Conservation (phyloP, 2,888 invertebrate genomes). For the Antheraea yamamai region DNA sequence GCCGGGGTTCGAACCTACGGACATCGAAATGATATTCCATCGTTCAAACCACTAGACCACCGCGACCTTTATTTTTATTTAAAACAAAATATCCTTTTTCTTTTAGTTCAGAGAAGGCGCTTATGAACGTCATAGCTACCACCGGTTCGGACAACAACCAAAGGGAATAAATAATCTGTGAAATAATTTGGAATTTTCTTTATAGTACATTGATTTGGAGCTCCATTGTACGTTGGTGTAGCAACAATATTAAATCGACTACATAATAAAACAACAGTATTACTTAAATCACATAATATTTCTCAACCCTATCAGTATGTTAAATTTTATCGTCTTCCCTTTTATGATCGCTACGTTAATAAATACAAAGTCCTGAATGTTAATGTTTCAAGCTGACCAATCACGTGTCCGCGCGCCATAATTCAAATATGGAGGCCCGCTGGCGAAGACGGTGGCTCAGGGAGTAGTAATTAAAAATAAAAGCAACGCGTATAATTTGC, state of each 20-base stretch:
- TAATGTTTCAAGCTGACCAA: conserved; percentile 50
- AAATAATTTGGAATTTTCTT: no score
- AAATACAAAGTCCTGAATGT: conserved; percentile 25
- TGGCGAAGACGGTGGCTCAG: conserved; percentile 75
- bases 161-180: no score
- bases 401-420: conserved; percentile 74
- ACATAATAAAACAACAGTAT: background rate
- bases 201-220: no score
- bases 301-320: conserved; percentile 20
- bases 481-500: conserved; percentile 76
- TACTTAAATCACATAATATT: background rate
- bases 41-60: no score
- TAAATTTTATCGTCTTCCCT: conserved; percentile 53
- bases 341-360: conserved; percentile 48
- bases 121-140: no score
- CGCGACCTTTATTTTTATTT: no score
- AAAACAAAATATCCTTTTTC: no score
- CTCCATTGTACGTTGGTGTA: background rate
- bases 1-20: no score
- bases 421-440: conserved; percentile 77
- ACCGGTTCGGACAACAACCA: no score
- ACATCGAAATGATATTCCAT: no score
- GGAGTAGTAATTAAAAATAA: conserved; percentile 76
- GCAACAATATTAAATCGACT: no score
- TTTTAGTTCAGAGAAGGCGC: no score